phyloP scores from a whole-genome alignment of 2,888 invertebrate species.

The Drosophila vallismaia region DNA sequence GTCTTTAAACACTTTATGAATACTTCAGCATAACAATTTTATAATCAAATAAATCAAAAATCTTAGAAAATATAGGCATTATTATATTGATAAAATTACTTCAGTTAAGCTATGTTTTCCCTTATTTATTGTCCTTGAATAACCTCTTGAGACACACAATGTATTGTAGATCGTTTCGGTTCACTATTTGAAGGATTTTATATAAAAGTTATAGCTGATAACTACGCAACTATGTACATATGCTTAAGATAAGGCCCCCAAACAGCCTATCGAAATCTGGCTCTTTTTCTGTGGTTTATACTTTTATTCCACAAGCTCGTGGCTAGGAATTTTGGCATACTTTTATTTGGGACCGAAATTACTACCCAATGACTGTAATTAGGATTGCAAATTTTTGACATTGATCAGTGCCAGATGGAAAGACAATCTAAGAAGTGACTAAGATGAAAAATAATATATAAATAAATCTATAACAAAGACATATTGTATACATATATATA shows the following conservation, averaged over 20 bases:
- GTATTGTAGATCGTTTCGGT: slow-evolving; percentile 2
- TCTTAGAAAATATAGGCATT: neutral
- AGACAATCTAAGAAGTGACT: no score
- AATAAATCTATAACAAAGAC: neutral
- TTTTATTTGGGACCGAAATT: neutral
- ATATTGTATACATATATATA: neutral
- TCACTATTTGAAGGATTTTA: slow-evolving; percentile 4
- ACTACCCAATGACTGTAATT: neutral
- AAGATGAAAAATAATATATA: neutral
- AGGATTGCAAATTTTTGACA: neutral
- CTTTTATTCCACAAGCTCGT: neutral
- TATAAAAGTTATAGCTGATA: slow-evolving; percentile 46
- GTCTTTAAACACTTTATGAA: slow-evolving; percentile 1
- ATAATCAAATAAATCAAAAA: neutral
- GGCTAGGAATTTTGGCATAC: neutral
- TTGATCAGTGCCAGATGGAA: neutral
- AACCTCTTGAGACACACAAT: slow-evolving; percentile 4
- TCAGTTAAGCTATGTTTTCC: no score
- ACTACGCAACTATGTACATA: slow-evolving; percentile 11
- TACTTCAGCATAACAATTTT: neutral
- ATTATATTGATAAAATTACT: no score
- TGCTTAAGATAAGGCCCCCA: slow-evolving; percentile 35
- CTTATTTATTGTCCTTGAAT: neutral
- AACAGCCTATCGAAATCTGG: slow-evolving; percentile 34
- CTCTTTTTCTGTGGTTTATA: slow-evolving; percentile 3